Conservation (phyloP, 2,797 vertebrate species). For the Pangasius macronema region DNA sequence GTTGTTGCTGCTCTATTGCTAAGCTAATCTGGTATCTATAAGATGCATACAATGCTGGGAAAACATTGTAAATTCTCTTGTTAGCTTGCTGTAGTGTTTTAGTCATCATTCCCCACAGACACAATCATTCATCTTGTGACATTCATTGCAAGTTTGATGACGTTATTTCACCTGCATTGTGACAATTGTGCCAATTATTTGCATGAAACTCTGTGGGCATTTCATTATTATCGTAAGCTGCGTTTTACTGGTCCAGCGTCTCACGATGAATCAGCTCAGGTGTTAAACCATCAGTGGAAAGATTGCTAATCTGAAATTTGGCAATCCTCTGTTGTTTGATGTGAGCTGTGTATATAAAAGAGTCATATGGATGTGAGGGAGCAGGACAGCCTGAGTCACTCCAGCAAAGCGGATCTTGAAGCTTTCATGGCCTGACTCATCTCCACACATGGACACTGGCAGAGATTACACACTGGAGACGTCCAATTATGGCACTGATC, state of each 20-base stretch:
- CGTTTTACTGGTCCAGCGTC: background rate
- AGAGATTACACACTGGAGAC: slow-evolving; percentile 15
- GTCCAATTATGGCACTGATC: slow-evolving; percentile 23
- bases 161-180: background rate
- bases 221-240: background rate
- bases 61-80: background rate
- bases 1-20: background rate
- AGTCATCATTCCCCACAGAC: too few species aligned
- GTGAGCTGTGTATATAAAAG: background rate
- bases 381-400: slow-evolving; percentile 7
- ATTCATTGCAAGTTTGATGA: background rate
- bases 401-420: slow-evolving; percentile 17
- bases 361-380: slow-evolving; percentile 4
- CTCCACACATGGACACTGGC: slow-evolving; percentile 5
- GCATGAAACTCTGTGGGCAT: slow-evolving; percentile 5
- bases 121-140: background rate
- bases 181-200: too few species aligned
- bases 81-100: background rate
- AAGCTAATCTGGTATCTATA: background rate
- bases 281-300: background rate
- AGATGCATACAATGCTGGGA: background rate
- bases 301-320: background rate
- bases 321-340: background rate
- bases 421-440: slow-evolving; percentile 40
- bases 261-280: background rate